phyloP scores from a whole-genome alignment of 2,113 vertebrate species.

The Hoplias malabaricus region DNA sequence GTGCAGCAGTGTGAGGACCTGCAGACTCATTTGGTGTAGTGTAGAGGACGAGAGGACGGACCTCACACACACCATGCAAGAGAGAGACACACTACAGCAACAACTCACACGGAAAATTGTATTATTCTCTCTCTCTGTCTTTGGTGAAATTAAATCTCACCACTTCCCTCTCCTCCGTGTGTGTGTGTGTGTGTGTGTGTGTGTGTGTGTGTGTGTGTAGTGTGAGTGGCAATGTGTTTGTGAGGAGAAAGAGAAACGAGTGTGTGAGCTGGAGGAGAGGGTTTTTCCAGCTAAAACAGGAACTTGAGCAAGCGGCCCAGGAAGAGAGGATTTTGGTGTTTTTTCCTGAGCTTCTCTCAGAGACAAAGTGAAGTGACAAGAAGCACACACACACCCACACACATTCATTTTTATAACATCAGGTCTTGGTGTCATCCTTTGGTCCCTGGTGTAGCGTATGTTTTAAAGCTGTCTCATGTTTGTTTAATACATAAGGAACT shows the following conservation, averaged over 20 bases:
- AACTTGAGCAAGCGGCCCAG: conserved; percentile 68
- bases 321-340: conserved; percentile 83
- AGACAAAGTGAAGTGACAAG: conserved; percentile 77
- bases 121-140: not conserved
- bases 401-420: no score
- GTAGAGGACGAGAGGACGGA: conserved; percentile 71
- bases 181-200: no score
- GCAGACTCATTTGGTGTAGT: conserved; percentile 70
- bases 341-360: conserved; percentile 80
- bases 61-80: conserved; percentile 62
- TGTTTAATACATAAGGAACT: no score
- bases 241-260: conserved; percentile 70
- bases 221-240: conserved; percentile 67
- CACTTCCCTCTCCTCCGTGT: no score
- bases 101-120: conserved; percentile 81
- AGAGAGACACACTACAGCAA: conserved; percentile 64
- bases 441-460: not conserved
- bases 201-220: no score
- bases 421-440: not conserved
- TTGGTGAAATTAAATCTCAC: no score
- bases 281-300: conserved; percentile 62
- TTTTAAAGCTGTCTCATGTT: not conserved
- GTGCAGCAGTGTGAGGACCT: conserved; percentile 83
- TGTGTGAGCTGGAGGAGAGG: conserved; percentile 62
- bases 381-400: conserved; percentile 3